Conservation (phyloP, 2,797 vertebrate genomes). For the Diceros bicornis region DNA sequence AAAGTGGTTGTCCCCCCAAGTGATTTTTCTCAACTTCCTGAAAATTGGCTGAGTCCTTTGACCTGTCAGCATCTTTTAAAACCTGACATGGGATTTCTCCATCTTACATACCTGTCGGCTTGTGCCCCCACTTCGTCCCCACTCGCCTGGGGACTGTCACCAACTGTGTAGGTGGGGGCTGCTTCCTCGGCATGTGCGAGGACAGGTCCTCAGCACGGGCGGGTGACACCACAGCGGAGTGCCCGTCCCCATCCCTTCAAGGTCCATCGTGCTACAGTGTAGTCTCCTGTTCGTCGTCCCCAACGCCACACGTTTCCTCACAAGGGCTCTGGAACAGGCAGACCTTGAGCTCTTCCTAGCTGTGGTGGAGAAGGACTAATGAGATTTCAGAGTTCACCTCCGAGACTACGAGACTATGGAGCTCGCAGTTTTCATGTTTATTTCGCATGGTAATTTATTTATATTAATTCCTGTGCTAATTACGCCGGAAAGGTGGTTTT, state of each 20-base stretch:
- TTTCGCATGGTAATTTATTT: background rate
- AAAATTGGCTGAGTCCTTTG: background rate
- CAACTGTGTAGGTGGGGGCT: background rate
- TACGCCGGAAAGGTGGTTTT: background rate
- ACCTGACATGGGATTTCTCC: fast-evolving
- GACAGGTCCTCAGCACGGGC: background rate
- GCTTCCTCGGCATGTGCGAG: background rate
- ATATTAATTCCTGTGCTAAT: fast-evolving
- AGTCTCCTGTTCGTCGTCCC: fast-evolving
- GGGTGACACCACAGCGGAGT: background rate
- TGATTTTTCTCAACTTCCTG: background rate
- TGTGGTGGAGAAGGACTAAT: background rate
- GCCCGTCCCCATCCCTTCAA: fast-evolving
- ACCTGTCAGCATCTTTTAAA: background rate
- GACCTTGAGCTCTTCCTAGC: background rate
- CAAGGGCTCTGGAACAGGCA: background rate
- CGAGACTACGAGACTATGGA: fast-evolving
- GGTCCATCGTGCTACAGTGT: fast-evolving
- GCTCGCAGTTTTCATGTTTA: fast-evolving
- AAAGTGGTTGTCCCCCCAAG: too few relatives aligned
- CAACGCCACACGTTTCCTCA: fast-evolving
- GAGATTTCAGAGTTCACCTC: background rate
- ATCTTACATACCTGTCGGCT: background rate
- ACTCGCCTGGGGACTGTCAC: fast-evolving
- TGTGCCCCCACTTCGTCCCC: background rate